Conservation (phyloP, 2,888 invertebrate species). For the Adineta ricciae region DNA sequence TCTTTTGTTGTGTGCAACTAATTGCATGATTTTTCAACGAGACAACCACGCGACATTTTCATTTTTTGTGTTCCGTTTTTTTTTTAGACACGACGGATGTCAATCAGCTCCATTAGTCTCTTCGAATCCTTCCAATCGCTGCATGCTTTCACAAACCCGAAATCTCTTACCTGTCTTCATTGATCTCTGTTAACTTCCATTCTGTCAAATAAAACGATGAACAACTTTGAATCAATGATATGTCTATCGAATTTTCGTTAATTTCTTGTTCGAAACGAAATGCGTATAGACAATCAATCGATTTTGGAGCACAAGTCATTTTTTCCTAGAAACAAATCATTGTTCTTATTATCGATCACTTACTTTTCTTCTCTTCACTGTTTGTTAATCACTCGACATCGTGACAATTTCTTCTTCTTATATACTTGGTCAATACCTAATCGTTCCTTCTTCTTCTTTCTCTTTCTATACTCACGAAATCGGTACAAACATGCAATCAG, state of each 20-base stretch:
- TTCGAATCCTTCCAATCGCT: background rate
- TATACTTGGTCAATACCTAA: background rate
- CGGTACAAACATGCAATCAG: background rate
- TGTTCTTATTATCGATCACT: background rate
- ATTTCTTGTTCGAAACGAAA: background rate
- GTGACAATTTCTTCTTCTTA: no score
- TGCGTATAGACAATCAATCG: conserved; percentile 13
- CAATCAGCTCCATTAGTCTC: background rate
- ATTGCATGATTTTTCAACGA: background rate
- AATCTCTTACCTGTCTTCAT: background rate
- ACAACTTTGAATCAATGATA: background rate
- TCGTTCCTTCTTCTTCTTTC: background rate
- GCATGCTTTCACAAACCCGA: background rate
- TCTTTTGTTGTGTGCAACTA: background rate
- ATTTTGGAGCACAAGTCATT: background rate
- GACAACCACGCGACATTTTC: background rate
- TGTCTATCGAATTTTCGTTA: background rate
- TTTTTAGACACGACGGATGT: background rate
- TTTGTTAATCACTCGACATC: background rate
- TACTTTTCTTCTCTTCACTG: background rate
- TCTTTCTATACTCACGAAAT: background rate
- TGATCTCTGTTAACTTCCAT: background rate
- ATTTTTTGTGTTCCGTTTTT: background rate
- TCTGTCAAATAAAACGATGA: background rate
- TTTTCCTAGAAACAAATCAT: no score